Conservation (phyloP, 1,140 invertebrate species). For the Bombus huntii region DNA sequence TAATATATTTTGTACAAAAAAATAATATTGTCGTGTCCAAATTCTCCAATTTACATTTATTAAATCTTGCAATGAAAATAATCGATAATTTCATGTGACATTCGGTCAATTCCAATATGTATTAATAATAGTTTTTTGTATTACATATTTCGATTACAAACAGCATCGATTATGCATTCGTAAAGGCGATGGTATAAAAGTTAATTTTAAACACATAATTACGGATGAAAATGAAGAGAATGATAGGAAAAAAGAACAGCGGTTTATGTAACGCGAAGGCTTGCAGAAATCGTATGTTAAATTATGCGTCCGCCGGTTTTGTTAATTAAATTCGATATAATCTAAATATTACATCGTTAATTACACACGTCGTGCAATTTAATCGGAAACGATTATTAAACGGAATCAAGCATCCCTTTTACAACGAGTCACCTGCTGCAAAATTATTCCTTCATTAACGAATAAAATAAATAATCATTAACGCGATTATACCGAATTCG, state of each 20-base stretch:
- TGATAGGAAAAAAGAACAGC: too few relatives aligned
- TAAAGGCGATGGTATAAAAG: not conserved
- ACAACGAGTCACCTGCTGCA: not conserved
- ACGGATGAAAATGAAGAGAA: not conserved
- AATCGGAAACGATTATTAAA: slow-evolving; percentile 31
- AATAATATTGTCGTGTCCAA: not conserved
- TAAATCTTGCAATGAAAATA: not conserved
- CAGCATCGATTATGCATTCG: not conserved
- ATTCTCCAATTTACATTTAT: not conserved
- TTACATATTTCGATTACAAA: not conserved
- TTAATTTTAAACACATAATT: not conserved
- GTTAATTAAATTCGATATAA: slow-evolving; percentile 12
- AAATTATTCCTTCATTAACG: slow-evolving; percentile 12
- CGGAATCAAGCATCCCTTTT: not conserved
- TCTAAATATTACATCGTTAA: slow-evolving; percentile 39
- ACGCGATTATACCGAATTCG: not conserved
- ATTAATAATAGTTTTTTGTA: not conserved
- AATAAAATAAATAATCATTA: slow-evolving; percentile 41
- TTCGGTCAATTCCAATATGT: not conserved
- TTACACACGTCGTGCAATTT: not conserved
- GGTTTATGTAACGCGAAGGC: too few relatives aligned
- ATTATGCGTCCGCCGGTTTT: not conserved
- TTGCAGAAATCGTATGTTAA: slow-evolving; percentile 6
- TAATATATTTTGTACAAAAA: too few relatives aligned
- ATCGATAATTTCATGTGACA: not conserved